Conservation (phyloP, 2,797 vertebrate species). For the Oreochromis grahami region DNA sequence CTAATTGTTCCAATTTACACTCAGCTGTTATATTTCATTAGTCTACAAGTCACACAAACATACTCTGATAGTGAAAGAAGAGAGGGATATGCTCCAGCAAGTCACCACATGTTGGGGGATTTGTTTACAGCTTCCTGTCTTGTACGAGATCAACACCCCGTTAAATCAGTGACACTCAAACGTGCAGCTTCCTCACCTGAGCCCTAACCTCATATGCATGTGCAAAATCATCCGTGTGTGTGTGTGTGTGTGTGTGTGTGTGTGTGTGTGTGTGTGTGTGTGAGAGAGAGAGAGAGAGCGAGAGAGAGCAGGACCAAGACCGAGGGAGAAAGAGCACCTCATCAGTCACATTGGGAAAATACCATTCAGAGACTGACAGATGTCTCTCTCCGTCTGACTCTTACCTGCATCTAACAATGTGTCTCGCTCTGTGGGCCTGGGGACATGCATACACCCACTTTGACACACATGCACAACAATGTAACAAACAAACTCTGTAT, state of each 20-base stretch:
- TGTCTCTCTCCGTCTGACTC: constrained; percentile 54
- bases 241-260: not conserved
- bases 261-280: not conserved
- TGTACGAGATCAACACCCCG: constrained; percentile 49
- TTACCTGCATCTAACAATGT: constrained; percentile 46
- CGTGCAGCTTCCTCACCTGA: constrained; percentile 35
- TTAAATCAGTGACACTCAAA: constrained; percentile 51
- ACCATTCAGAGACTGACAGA: constrained; percentile 61
- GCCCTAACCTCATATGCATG: not conserved
- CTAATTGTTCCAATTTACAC: constrained; percentile 9
- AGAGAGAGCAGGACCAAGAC: not conserved
- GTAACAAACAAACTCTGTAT: not conserved
- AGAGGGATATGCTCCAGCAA: constrained; percentile 59
- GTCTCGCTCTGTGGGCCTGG: constrained; percentile 23
- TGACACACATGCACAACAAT: not conserved
- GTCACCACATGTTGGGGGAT: constrained; percentile 63
- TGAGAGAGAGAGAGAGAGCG: not conserved
- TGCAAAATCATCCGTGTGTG: not conserved
- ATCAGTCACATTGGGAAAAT: constrained; percentile 58
- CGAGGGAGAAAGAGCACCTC: not conserved
- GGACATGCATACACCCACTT: constrained; percentile 12
- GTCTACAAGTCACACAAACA: constrained; percentile 32
- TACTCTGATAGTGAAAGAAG: constrained; percentile 9
- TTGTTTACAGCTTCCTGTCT: constrained; percentile 68
- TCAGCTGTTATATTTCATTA: constrained; percentile 22